Percentiles rank a stretch among this genome's conserved stretches.
phyloP scores from a whole-genome alignment of 2,113 vertebrate genomes.

The Meriones unguiculatus region DNA sequence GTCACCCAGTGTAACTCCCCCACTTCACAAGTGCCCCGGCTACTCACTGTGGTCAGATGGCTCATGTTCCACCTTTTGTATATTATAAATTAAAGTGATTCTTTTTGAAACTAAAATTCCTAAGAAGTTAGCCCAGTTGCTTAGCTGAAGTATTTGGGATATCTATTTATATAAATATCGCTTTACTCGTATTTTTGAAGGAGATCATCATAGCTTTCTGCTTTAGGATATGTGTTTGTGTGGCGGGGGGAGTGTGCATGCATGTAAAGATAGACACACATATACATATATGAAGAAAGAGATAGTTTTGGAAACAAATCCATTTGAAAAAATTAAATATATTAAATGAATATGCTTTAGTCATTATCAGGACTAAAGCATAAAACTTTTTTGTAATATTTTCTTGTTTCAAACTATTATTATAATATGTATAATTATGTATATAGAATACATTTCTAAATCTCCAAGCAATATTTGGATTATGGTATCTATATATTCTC shows the following conservation, averaged over 20 bases:
- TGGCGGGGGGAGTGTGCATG: not conserved
- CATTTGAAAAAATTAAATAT: conserved; percentile 74
- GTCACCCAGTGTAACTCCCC: no score
- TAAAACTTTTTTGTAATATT: conserved; percentile 42
- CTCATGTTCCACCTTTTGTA: not conserved
- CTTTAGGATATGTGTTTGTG: not conserved
- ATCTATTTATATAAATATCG: conserved; percentile 73
- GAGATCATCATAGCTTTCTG: conserved; percentile 53
- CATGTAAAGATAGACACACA: not conserved
- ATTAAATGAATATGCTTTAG: conserved; percentile 72
- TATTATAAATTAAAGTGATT: conserved; percentile 54
- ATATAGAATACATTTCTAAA: not conserved
- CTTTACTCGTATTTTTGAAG: conserved; percentile 78
- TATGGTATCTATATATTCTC: not conserved
- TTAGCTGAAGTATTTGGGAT: conserved; percentile 81
- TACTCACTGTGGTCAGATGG: not conserved
- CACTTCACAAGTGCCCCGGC: no score
- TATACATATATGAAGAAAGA: not conserved
- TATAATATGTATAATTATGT: conserved; percentile 34
- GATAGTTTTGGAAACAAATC: conserved; percentile 11
- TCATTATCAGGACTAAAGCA: not conserved
- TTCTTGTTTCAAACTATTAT: conserved; percentile 29
- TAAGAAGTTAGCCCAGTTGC: not conserved
- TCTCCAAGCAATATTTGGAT: not conserved
- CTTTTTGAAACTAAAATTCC: conserved; percentile 58